Evolutionary conservation across 2,797 vertebrate species (phyloP).

Genomic region (Manis javanica): DNA sequence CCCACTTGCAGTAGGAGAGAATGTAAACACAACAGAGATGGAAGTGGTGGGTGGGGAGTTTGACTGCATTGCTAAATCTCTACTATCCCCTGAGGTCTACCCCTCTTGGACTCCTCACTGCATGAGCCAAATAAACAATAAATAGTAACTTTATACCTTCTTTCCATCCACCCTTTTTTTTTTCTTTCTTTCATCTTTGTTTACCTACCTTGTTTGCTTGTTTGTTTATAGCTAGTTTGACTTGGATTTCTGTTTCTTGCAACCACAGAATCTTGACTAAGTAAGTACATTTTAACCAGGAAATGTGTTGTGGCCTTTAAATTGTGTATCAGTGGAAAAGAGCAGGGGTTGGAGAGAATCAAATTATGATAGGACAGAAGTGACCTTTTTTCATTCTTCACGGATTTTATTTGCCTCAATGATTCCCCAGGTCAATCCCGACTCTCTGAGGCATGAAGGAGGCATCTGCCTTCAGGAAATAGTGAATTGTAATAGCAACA

Average conservation of each 20-base stretch:
- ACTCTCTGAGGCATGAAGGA: slow-evolving; percentile 66
- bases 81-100: not conserved
- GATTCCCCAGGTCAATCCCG: not conserved
- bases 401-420: not conserved
- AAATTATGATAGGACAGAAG: not conserved
- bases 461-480: slow-evolving; percentile 64
- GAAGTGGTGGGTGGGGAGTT: not conserved
- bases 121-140: not conserved
- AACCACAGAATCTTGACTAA: slow-evolving; percentile 7
- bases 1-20: not conserved
- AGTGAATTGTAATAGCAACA: not conserved
- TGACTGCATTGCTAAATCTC: not conserved
- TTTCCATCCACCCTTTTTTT: not conserved
- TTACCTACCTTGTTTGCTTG: not conserved
- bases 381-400: not conserved
- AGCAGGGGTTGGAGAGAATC: not conserved
- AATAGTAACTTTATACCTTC: not conserved
- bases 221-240: slow-evolving; percentile 1
- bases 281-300: not conserved
- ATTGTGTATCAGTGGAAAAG: not conserved
- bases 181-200: not conserved
- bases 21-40: not conserved
- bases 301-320: not conserved
- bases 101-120: not conserved
- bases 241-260: slow-evolving; percentile 44